Evolutionary conservation across 1,140 invertebrate genomes (phyloP), one percentile per base, ranked within the genome.

Genomic region (Camponotus vicinus): DNA sequence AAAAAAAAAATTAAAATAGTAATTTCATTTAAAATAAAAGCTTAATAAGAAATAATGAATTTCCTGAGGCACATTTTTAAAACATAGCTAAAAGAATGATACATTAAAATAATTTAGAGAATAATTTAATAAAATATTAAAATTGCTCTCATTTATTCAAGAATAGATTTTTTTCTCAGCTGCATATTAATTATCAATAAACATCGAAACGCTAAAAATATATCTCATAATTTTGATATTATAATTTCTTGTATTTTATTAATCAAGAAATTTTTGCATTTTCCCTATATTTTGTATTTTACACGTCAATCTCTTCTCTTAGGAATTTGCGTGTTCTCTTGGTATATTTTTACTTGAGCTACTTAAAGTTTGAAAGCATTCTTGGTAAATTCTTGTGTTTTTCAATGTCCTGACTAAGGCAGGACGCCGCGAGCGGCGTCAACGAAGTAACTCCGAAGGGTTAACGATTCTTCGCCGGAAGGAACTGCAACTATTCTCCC

Each of bases 351-450:
- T 80, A 57, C 66, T 70, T 37, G 4, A 1, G 66, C 78, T 71
- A 55, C 34, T 80, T 70, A 40, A 80, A 80, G 66, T 71, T 80
- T 71, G 66, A 80, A 80, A 70, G 78, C 78, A 80, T 80, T 80
- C 78, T 80, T 80, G 66, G 49, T 71, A 80, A 80, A 80, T 80
- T 80, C 78, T 71, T 80, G 78, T 80, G 78, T 80, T 80, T 80
- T 80, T 80, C 66, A 80, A 1, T 21, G 64, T 57, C 78, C 37
- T 69, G 21, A 69, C 77, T 70, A n/a, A 34, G 21, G 49, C n/a
- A 57, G 37, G 64, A 32, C 49, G 78, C 78, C 78, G 11, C 45
- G 49, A 80, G 78, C 66, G 49, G 37, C 78, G 66, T 80, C 78
- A 80, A 70, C 78, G 37, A 57, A 80, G 66, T 71, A 80, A 71